Percentiles rank a stretch among this genome's conserved stretches.
Conservation (phyloP, 2,113 vertebrate genomes). For the Meles meles region DNA sequence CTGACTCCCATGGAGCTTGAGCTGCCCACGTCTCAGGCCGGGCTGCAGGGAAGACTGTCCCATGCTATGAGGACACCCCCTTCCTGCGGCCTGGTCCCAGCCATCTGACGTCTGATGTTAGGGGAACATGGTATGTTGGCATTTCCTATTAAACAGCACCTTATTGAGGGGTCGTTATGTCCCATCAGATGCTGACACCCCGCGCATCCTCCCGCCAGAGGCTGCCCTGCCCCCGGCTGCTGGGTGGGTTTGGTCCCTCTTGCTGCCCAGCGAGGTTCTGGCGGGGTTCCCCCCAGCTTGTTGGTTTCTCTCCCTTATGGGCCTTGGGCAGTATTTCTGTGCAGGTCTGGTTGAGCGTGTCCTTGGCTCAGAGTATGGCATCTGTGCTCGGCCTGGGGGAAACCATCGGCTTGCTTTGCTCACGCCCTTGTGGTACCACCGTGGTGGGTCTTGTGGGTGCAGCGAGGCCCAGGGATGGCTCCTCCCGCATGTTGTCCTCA, state of each 20-base stretch:
- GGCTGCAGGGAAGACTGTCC: neutral
- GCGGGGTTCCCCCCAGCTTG: fast-evolving
- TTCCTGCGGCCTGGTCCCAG: neutral
- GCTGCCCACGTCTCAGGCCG: neutral
- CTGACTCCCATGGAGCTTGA: neutral
- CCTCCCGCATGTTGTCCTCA: fast-evolving
- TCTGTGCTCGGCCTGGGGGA: neutral
- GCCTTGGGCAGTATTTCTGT: neutral
- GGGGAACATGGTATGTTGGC: neutral
- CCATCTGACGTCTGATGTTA: neutral
- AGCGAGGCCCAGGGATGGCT: neutral
- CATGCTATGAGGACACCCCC: neutral
- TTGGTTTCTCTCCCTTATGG: neutral
- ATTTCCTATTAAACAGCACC: neutral
- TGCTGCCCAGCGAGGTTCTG: neutral
- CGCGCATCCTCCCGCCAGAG: fast-evolving
- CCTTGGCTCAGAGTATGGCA: neutral
- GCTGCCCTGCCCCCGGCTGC: neutral
- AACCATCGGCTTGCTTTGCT: fast-evolving
- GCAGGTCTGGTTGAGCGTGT: neutral
- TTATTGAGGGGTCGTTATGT: neutral
- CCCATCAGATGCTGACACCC: neutral
- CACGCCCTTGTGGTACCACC: fast-evolving
- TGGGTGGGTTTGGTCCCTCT: neutral
- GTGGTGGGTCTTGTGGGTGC: neutral